Conservation (phyloP, 2,797 vertebrate genomes). For the Limnodromus scolopaceus region DNA sequence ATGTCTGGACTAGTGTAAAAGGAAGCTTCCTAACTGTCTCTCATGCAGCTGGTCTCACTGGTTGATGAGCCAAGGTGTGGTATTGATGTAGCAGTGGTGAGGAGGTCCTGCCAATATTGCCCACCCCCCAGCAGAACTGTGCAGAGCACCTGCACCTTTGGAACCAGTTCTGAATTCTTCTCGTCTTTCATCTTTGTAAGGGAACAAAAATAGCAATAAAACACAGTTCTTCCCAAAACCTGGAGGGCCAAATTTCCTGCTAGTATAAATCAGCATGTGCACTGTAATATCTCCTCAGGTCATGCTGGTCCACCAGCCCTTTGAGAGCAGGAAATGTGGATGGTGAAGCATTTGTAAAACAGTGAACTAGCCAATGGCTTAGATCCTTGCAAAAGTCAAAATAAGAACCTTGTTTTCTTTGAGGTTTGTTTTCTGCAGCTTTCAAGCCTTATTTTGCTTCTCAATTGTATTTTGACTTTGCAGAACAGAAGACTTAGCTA, state of each 20-base stretch:
- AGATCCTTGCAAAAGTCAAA: not conserved
- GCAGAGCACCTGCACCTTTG: constrained; percentile 58
- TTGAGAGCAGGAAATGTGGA: not conserved
- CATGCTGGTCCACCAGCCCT: not conserved
- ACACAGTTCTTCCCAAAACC: constrained; percentile 10
- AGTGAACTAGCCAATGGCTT: not conserved
- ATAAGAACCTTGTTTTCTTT: not conserved
- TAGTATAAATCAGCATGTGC: not conserved
- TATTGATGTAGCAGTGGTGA: constrained; percentile 46
- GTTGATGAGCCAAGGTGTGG: constrained; percentile 67
- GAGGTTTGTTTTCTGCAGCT: not conserved
- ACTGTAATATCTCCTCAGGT: not conserved
- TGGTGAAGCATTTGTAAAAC: not conserved
- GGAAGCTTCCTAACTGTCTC: constrained; percentile 65
- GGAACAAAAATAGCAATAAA: constrained; percentile 55
- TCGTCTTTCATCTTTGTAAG: constrained; percentile 43
- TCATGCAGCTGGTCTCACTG: constrained; percentile 65
- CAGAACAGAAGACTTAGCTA: not conserved
- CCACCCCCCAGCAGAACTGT: constrained; percentile 38
- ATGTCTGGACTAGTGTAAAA: constrained; percentile 72
- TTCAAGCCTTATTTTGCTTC: not conserved
- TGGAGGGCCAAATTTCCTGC: constrained; percentile 31
- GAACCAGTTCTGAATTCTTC: constrained; percentile 66
- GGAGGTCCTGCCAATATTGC: constrained; percentile 39
- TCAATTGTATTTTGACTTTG: not conserved